Evolutionary conservation across 2,113 vertebrate genomes (phyloP).

Genomic region (Aspiorhynchus laticeps): DNA sequence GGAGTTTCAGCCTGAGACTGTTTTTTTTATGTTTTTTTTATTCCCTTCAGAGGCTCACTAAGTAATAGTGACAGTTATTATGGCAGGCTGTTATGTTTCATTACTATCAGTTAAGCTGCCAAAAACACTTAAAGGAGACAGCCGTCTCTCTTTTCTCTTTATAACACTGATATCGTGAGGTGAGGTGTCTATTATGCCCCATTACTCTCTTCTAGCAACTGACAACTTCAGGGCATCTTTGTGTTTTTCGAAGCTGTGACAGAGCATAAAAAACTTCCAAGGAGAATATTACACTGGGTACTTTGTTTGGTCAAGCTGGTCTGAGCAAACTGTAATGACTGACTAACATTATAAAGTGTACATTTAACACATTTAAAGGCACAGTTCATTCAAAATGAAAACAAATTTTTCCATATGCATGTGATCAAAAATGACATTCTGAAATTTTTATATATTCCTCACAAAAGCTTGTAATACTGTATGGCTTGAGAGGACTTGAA

Average conservation of each 20-base stretch:
- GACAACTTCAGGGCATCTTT: conserved; percentile 32
- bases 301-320: conserved; percentile 1
- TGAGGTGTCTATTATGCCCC: conserved; percentile 36
- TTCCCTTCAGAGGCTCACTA: conserved; percentile 30
- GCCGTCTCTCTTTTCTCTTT: conserved; percentile 11
- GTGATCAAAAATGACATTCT: neutral
- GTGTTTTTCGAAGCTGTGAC: neutral
- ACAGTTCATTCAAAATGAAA: neutral
- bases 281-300: neutral
- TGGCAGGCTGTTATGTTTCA: conserved; percentile 43
- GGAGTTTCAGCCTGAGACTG: neutral
- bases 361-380: neutral
- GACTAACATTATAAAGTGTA: neutral
- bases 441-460: neutral
- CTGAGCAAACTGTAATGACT: neutral
- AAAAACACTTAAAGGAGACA: conserved; percentile 45
- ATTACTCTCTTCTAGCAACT: conserved; percentile 17
- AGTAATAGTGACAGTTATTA: conserved; percentile 52
- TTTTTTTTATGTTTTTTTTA: neutral
- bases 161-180: conserved; percentile 23
- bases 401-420: neutral
- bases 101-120: conserved; percentile 50
- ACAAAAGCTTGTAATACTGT: neutral
- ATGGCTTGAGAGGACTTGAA: neutral
- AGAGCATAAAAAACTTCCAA: neutral